Conservation (phyloP, 2,888 invertebrate genomes). For the Sinopyrophorus schimmeli region DNA sequence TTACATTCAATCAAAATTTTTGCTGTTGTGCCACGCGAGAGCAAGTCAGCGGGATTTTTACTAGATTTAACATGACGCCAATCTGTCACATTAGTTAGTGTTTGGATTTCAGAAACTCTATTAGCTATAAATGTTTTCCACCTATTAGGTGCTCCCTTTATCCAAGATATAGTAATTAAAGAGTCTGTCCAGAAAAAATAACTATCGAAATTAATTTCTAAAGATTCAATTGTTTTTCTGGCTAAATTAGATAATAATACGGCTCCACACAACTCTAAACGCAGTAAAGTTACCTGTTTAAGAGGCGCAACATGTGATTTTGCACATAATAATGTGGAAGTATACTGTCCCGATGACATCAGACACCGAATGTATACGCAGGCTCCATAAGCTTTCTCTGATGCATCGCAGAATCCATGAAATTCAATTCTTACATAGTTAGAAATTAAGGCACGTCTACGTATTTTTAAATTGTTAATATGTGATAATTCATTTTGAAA, state of each 20-base stretch:
- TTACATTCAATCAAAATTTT: background rate
- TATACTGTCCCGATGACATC: background rate
- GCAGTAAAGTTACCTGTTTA: constrained; percentile 27
- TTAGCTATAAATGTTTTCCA: constrained; percentile 36
- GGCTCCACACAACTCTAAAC: constrained; percentile 34
- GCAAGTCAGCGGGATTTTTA: constrained; percentile 31
- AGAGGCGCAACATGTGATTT: constrained; percentile 39
- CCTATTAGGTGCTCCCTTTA: constrained; percentile 24
- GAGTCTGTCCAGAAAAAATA: constrained; percentile 37
- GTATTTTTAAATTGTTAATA: constrained; percentile 26
- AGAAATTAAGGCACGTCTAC: constrained; percentile 16
- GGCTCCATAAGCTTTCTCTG: constrained; percentile 36
- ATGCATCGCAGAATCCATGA: constrained; percentile 36
- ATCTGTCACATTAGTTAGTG: constrained; percentile 3
- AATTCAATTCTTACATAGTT: constrained; percentile 22
- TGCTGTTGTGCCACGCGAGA: constrained; percentile 18
- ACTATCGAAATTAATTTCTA: constrained; percentile 14
- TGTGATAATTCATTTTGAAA: constrained; percentile 14
- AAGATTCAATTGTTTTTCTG: constrained; percentile 8
- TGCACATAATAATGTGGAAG: constrained; percentile 31
- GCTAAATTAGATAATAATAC: constrained; percentile 30
- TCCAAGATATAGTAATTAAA: constrained; percentile 34
- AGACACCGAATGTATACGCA: constrained; percentile 36
- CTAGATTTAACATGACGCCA: constrained; percentile 30
- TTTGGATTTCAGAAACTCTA: constrained; percentile 28